Evolutionary conservation across 2,797 vertebrate species (phyloP).

Genomic region (Enteromius trimaculatus): DNA sequence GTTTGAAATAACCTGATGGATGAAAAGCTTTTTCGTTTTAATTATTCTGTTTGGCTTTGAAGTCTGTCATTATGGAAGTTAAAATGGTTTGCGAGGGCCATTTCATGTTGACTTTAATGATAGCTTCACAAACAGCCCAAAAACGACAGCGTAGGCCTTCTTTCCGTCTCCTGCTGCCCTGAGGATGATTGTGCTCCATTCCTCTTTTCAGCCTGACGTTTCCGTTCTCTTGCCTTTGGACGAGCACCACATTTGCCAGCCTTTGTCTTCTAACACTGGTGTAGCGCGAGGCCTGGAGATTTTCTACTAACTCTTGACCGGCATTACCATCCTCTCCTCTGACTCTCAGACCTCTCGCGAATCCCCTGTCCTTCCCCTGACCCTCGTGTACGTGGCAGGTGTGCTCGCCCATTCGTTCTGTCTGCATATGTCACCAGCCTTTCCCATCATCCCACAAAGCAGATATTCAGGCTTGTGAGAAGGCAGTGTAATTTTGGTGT

Average conservation of each 20-base stretch:
- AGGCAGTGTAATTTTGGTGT: constrained; percentile 73
- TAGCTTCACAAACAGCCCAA: background rate
- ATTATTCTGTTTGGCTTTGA: background rate
- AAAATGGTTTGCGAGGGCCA: background rate
- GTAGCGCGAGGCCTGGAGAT: constrained; percentile 85
- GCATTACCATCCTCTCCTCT: constrained; percentile 66
- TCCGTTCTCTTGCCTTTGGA: constrained; percentile 85
- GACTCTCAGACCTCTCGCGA: constrained; percentile 71
- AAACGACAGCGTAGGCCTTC: constrained; percentile 10
- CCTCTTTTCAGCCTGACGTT: constrained; percentile 82
- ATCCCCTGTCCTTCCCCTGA: constrained; percentile 67
- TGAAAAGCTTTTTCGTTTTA: background rate
- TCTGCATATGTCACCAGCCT: constrained; percentile 59
- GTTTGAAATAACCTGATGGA: background rate
- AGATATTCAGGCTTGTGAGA: constrained; percentile 71
- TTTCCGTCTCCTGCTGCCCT: constrained; percentile 50
- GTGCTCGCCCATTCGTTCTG: constrained; percentile 66
- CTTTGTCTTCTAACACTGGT: constrained; percentile 85
- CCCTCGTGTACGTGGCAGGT: constrained; percentile 81
- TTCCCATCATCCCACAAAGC: constrained; percentile 65
- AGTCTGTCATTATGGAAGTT: background rate
- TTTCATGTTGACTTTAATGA: constrained; percentile 36
- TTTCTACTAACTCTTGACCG: constrained; percentile 83
- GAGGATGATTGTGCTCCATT: constrained; percentile 76
- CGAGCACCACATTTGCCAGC: constrained; percentile 83